These are phyloP conservation scores for Coilia nasus DNA, from an alignment of 2,797 vertebrate genomes.

Conservation along the genomic window DNA sequence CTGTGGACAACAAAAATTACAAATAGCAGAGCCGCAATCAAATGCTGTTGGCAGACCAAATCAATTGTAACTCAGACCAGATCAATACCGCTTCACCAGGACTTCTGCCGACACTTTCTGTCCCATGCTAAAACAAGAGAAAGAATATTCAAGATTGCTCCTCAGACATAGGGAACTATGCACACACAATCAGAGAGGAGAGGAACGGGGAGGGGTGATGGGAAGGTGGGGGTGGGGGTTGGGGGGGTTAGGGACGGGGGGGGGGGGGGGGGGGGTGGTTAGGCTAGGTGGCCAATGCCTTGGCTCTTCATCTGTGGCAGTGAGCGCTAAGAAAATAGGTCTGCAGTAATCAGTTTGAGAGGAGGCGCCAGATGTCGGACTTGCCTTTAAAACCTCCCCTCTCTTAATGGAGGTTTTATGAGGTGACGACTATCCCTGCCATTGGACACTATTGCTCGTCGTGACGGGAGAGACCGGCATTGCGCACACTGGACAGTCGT, in stretches of 20 bases:
- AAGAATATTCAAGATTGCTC: background rate
- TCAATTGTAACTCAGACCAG: background rate
- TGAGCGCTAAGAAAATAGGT: constrained; percentile 32
- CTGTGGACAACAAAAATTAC: background rate
- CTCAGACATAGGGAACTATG: background rate
- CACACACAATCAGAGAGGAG: background rate
- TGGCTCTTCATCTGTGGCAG: constrained; percentile 39
- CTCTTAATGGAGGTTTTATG: constrained; percentile 37
- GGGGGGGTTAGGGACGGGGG: background rate
- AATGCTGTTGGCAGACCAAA: constrained; percentile 16
- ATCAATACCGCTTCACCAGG: background rate
- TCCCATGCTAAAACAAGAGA: background rate
- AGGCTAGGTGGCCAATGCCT: background rate
- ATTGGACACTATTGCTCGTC: constrained; percentile 11
- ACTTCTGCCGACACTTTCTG: background rate
- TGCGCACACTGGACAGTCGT: background rate
- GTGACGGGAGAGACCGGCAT: background rate
- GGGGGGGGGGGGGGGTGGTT: background rate
- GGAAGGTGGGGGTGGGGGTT: background rate
- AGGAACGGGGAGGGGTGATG: background rate
- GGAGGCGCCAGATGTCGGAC: constrained; percentile 42
- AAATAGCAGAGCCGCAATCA: background rate
- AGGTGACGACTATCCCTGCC: constrained; percentile 27
- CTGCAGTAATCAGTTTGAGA: constrained; percentile 49
- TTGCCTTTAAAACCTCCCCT: constrained; percentile 18